Evolutionary conservation across 2,797 vertebrate species (phyloP).

Genomic region (Typhlichthys subterraneus): DNA sequence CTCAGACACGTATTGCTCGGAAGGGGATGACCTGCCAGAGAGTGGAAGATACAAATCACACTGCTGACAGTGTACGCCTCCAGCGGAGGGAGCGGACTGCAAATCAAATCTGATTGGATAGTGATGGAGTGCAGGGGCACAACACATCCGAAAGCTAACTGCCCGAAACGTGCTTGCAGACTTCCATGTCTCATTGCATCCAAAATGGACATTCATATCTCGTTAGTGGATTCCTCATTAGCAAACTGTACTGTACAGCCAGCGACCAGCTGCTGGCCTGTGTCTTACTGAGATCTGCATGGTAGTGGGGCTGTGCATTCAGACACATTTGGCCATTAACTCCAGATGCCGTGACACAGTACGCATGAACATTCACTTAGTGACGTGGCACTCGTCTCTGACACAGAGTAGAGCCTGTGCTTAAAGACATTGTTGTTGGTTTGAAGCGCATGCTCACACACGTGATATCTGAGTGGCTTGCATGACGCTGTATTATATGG

Average conservation of each 20-base stretch:
- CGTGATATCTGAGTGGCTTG: too few relatives aligned
- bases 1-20: slow-evolving; percentile 6
- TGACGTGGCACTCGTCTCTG: not conserved
- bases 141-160: not conserved
- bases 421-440: not conserved
- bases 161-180: not conserved
- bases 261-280: too few relatives aligned
- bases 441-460: too few relatives aligned
- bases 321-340: too few relatives aligned
- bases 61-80: slow-evolving; percentile 27
- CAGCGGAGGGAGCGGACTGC: slow-evolving; percentile 27
- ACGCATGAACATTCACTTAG: too few relatives aligned
- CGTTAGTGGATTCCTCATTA: not conserved
- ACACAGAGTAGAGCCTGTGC: too few relatives aligned
- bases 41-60: slow-evolving; percentile 48
- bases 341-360: too few relatives aligned
- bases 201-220: not conserved
- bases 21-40: slow-evolving; percentile 25
- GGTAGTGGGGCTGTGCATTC: too few relatives aligned
- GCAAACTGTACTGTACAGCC: not conserved
- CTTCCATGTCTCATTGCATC: not conserved
- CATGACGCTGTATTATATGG: too few relatives aligned
- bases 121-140: slow-evolving; percentile 16
- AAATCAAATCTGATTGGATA: slow-evolving; percentile 56
- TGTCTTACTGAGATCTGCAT: too few relatives aligned